phyloP scores from a whole-genome alignment of 2,888 invertebrate genomes.

The Eupithecia vulgata region DNA sequence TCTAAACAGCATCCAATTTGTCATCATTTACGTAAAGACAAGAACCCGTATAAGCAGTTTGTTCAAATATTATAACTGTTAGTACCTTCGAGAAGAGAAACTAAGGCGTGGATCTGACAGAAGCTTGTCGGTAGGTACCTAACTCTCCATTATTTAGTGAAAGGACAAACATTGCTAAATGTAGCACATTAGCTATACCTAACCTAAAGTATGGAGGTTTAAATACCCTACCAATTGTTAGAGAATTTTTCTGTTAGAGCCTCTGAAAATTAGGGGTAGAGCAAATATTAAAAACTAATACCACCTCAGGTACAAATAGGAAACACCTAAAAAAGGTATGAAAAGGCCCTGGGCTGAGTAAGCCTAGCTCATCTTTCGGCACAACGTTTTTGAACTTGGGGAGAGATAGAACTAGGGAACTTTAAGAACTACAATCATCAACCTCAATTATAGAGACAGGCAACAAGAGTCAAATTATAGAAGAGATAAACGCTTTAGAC shows the following conservation, averaged over 20 bases:
- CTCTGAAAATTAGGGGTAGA: neutral
- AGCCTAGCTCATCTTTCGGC: neutral
- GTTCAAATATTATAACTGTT: neutral
- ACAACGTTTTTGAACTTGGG: neutral
- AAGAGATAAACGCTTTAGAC: too few species aligned
- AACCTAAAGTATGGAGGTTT: neutral
- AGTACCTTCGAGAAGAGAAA: neutral
- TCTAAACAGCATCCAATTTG: neutral
- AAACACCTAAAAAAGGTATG: too few species aligned
- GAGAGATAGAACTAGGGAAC: neutral
- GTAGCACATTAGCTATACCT: neutral
- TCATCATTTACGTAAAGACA: constrained; percentile 6
- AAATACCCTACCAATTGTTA: neutral
- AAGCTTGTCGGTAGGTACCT: neutral
- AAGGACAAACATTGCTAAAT: neutral
- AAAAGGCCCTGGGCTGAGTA: too few species aligned
- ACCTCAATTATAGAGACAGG: too few species aligned
- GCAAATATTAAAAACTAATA: neutral
- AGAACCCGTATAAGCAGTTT: neutral
- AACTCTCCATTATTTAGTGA: neutral
- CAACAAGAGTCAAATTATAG: too few species aligned
- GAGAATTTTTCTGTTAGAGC: neutral
- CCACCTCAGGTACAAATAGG: too few species aligned
- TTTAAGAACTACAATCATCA: neutral
- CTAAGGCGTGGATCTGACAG: constrained; percentile 3